Evolutionary conservation across 2,888 invertebrate genomes (phyloP), one percentile per base, ranked within the genome.

Genomic region (Chironomus riparius): DNA sequence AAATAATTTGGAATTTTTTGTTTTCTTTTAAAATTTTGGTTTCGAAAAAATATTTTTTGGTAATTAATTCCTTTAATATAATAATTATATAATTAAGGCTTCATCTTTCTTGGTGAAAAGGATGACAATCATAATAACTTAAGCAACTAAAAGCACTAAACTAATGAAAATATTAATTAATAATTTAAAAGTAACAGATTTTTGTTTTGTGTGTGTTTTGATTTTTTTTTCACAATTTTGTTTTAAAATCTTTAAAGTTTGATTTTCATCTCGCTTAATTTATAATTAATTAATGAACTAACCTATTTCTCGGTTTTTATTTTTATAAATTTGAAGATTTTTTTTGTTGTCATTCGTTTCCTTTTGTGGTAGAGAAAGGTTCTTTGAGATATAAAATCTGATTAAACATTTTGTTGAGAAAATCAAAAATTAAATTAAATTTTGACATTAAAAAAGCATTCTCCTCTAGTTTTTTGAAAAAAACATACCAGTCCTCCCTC

Each of bases 21-120:
- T 38, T 10, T 38, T 2, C 7, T n/a, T n/a, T 38, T 10, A 38
- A 38, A 38, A 6, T 73, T 73, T 73, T 73, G 61, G 73, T 73
- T 61, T 73, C 48, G 74, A 68, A 74, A 74, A 74, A 74, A 74
- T 74, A 74, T 74, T 65, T 74, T 73, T 74, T 68, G 48, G 74
- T 28, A 24, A 72, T 72, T 62, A 72, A 62, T 72, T 72, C 50
- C 72, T 47, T 62, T n/a, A 28, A 0, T 56, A 15, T 15, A 61
- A 38, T 50, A 47, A 50, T 47, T 18, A 65, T 15, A n/a, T 65
- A 65, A 65, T 65, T 65, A 65, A 65, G 65, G 65, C 24, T 65
- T 21, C 4, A 24, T 21, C 56, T 24, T 22, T 10, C 38, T 38
- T 38, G 10, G 10, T 18, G 18, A 56, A 6, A 56, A 56, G 18